Conservation (phyloP, 1,140 invertebrate genomes). For the Mercenaria mercenaria region DNA sequence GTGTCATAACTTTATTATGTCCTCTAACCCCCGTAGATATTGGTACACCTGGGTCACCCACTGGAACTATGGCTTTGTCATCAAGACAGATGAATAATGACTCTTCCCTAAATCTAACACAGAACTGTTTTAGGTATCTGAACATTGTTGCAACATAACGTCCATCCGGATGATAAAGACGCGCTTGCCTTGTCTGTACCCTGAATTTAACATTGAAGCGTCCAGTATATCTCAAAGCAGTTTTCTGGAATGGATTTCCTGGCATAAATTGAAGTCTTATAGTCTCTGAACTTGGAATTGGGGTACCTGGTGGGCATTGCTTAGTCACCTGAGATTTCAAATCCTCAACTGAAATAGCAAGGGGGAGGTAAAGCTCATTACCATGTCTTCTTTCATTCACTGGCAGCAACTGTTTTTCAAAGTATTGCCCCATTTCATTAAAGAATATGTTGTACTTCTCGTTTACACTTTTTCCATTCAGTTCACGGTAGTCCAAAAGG, state of each 20-base stretch:
- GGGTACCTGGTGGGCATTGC: constrained; percentile 25
- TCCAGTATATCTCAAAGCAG: constrained; percentile 48
- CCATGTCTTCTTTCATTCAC: constrained; percentile 32
- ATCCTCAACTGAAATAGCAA: constrained; percentile 46
- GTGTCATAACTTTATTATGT: constrained; percentile 25
- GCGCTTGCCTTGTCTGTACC: constrained; percentile 65
- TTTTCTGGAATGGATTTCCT: too few relatives aligned
- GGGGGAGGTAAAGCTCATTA: constrained; percentile 53
- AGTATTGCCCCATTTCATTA: constrained; percentile 52
- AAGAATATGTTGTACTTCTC: too few relatives aligned
- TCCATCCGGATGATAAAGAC: constrained; percentile 58
- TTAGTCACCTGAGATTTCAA: constrained; percentile 12
- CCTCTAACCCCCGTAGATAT: constrained; percentile 65
- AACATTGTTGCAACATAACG: constrained; percentile 66
- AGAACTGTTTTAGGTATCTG: constrained; percentile 57
- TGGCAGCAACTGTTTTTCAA: constrained; percentile 37
- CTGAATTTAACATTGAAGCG: constrained; percentile 43
- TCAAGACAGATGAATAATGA: constrained; percentile 10
- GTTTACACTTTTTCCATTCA: too few relatives aligned
- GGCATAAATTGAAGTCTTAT: too few relatives aligned
- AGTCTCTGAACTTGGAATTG: constrained; percentile 25
- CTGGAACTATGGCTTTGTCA: constrained; percentile 59
- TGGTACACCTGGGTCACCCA: constrained; percentile 52
- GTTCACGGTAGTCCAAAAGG: too few relatives aligned
- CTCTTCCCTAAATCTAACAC: constrained; percentile 46